These are phyloP conservation scores for Alcis repandata DNA, from an alignment of 2,888 invertebrate species.

Conservation along the genomic window DNA sequence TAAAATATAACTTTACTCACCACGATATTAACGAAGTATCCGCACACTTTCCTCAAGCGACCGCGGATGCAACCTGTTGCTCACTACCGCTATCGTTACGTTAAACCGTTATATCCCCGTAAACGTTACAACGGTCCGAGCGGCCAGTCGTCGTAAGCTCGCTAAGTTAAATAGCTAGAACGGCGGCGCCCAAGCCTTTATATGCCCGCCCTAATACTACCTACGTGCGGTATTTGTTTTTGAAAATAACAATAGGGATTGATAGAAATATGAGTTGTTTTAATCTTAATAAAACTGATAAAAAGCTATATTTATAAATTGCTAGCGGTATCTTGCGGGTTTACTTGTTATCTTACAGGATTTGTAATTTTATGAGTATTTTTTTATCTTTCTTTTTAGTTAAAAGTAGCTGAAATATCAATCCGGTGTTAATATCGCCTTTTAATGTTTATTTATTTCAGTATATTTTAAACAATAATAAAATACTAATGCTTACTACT, in stretches of 20 bases:
- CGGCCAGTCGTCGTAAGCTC: constrained; percentile 60
- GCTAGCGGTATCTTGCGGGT: too few relatives aligned
- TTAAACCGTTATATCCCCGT: constrained; percentile 19
- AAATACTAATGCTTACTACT: too few relatives aligned
- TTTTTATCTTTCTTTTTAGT: too few relatives aligned
- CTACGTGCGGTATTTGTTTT: constrained; percentile 24
- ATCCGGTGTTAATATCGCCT: too few relatives aligned
- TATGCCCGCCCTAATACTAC: constrained; percentile 59
- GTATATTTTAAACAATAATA: too few relatives aligned
- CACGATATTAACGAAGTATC: constrained; percentile 18
- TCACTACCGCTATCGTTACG: neutral
- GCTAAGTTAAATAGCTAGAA: constrained; percentile 65
- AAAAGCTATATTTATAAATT: neutral
- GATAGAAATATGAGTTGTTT: constrained; percentile 14
- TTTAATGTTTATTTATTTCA: too few relatives aligned
- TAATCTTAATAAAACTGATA: constrained; percentile 27
- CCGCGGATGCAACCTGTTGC: constrained; percentile 25
- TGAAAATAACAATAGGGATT: constrained; percentile 16
- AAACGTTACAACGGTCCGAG: constrained; percentile 19
- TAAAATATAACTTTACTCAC: constrained; percentile 22
- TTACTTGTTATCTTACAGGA: too few relatives aligned
- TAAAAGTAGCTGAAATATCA: too few relatives aligned
- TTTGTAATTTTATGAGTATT: too few relatives aligned
- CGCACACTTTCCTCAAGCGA: constrained; percentile 16
- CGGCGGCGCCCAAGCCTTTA: constrained; percentile 69